Conservation (phyloP, 2,113 vertebrate species). For the Chascanopsetta lugubris region DNA sequence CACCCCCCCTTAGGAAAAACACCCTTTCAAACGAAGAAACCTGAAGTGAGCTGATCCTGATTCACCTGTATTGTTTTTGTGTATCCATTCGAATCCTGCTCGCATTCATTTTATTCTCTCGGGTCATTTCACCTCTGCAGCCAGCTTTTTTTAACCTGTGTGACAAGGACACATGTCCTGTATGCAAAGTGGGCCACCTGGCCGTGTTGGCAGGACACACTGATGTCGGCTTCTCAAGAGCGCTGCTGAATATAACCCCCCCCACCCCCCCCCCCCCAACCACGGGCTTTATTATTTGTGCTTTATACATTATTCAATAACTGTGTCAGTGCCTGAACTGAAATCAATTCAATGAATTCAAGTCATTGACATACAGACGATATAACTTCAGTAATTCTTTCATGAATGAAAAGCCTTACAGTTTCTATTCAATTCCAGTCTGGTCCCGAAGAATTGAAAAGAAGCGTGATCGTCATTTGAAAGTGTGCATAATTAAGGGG, state of each 20-base stretch:
- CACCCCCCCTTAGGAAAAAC: background rate
- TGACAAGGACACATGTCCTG: constrained; percentile 44
- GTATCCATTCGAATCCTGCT: background rate
- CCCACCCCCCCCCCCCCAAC: no score
- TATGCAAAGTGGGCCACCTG: constrained; percentile 72
- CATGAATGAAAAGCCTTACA: no score
- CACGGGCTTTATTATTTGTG: no score
- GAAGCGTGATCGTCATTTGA: no score
- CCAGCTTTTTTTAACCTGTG: constrained; percentile 52
- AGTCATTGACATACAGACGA: no score
- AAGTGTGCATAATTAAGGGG: no score
- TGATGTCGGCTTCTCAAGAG: background rate
- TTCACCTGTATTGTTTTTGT: background rate
- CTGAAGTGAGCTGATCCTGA: background rate
- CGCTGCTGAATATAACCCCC: background rate
- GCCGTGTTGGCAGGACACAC: constrained; percentile 31
- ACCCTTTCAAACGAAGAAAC: constrained; percentile 3
- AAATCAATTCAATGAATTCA: no score
- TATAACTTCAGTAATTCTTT: no score
- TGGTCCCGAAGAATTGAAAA: no score
- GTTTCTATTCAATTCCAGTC: no score
- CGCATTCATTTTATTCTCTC: background rate
- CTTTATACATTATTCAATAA: no score
- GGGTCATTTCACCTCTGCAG: constrained; percentile 17
- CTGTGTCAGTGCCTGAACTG: no score